These are phyloP conservation scores for Ectemnius lituratus DNA, from an alignment of 2,888 invertebrate species.

Conservation along the genomic window DNA sequence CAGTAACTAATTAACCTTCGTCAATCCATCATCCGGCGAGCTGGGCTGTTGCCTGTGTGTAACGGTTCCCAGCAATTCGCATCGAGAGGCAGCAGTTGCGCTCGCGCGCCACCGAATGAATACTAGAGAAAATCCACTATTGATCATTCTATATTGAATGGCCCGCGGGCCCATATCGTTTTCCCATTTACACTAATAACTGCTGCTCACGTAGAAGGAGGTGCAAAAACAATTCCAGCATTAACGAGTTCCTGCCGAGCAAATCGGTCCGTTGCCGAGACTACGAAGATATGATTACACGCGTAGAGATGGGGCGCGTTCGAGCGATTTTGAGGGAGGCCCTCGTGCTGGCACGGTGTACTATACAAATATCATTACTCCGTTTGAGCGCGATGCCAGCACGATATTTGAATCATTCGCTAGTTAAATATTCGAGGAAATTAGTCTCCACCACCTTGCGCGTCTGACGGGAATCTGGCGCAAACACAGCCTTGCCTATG, in stretches of 20 bases:
- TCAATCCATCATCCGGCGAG: conserved; percentile 46
- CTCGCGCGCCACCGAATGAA: conserved; percentile 27
- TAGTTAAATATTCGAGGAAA: conserved; percentile 48
- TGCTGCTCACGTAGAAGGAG: too few species aligned
- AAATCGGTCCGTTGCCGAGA: not conserved
- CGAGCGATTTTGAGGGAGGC: conserved; percentile 8
- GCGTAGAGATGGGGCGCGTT: not conserved
- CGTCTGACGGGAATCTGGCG: conserved; percentile 1
- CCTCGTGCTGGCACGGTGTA: not conserved
- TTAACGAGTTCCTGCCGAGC: too few species aligned
- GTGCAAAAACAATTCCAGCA: too few species aligned
- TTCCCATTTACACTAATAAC: not conserved
- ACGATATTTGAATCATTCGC: conserved; percentile 51
- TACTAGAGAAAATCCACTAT: conserved; percentile 42
- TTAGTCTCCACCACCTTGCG: conserved; percentile 33
- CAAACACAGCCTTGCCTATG: too few species aligned
- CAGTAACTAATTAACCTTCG: conserved; percentile 50
- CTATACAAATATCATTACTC: conserved; percentile 61
- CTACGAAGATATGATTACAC: not conserved
- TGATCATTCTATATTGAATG: conserved; percentile 26
- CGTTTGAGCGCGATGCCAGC: conserved; percentile 55
- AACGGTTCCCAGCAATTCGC: conserved; percentile 36
- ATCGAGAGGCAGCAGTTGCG: conserved; percentile 29
- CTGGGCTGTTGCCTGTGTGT: not conserved
- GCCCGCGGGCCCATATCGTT: not conserved